These are phyloP conservation scores for Prochilodus magdalenae DNA, from an alignment of 2,113 vertebrate species.

Conservation along the genomic window DNA sequence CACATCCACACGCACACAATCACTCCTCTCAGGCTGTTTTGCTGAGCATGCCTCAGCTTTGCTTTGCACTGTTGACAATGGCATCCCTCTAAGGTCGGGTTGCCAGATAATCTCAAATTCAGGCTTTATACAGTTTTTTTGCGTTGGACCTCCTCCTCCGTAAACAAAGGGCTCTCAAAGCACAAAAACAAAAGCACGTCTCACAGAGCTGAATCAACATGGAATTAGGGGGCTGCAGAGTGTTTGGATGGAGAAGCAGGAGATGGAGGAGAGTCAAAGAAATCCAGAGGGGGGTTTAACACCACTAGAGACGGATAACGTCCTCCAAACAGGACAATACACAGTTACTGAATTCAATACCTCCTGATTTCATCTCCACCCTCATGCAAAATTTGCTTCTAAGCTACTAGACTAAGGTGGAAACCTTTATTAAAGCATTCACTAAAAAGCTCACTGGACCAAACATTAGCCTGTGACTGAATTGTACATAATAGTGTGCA, in stretches of 20 bases:
- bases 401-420: too few species aligned
- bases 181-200: neutral
- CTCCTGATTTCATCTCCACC: too few species aligned
- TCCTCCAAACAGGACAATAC: too few species aligned
- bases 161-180: conserved; percentile 26
- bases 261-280: too few species aligned
- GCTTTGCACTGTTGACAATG: neutral
- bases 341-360: too few species aligned
- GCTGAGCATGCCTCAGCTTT: conserved; percentile 20
- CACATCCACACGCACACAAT: neutral
- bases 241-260: neutral
- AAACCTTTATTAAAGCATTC: too few species aligned
- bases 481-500: too few species aligned
- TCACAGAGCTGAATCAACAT: conserved; percentile 9
- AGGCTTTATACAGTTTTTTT: conserved; percentile 9
- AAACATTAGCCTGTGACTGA: too few species aligned
- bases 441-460: too few species aligned
- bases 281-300: too few species aligned
- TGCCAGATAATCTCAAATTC: conserved; percentile 5
- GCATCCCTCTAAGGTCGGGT: conserved; percentile 27
- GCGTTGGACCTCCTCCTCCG: neutral
- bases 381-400: too few species aligned
- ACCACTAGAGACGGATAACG: too few species aligned
- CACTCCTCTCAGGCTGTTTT: conserved; percentile 11
- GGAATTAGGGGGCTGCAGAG: neutral